Conservation (phyloP, 1,140 invertebrate genomes). For the Drosophila gunungcola region DNA sequence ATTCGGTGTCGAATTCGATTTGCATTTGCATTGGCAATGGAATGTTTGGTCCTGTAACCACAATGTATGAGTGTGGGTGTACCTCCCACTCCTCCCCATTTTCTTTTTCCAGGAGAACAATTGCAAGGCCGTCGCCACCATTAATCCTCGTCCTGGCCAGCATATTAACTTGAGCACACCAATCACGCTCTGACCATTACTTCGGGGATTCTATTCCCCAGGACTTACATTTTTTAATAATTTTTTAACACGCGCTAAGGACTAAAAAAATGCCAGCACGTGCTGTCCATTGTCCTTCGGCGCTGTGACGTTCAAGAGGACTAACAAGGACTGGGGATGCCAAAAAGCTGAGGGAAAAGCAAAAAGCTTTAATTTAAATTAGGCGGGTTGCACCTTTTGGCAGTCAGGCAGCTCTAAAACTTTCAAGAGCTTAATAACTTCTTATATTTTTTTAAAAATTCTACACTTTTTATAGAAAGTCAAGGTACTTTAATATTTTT, state of each 20-base stretch:
- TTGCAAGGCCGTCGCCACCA: conserved; percentile 48
- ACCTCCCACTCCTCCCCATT: not conserved
- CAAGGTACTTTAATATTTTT: too few species aligned
- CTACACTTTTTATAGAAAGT: too few species aligned
- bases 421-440: not conserved
- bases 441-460: not conserved
- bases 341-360: conserved; percentile 5
- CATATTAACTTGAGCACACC: conserved; percentile 24
- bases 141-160: conserved; percentile 36
- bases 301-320: conserved; percentile 27
- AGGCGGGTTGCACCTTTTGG: conserved; percentile 4
- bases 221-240: conserved; percentile 51
- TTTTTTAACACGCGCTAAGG: conserved; percentile 40
- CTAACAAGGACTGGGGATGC: conserved; percentile 6
- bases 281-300: conserved; percentile 48
- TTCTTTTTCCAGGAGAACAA: not conserved
- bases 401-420: conserved; percentile 2
- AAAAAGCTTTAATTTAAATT: conserved; percentile 33
- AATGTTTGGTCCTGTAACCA: conserved; percentile 26
- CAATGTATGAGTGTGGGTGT: conserved; percentile 15
- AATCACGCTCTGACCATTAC: conserved; percentile 65
- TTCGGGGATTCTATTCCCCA: conserved; percentile 1
- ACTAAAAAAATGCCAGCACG: conserved; percentile 48
- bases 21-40: conserved; percentile 66
- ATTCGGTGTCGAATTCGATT: conserved; percentile 73